Evolutionary conservation across 1,140 invertebrate species (phyloP).

Genomic region (Nasonia longicornis): DNA sequence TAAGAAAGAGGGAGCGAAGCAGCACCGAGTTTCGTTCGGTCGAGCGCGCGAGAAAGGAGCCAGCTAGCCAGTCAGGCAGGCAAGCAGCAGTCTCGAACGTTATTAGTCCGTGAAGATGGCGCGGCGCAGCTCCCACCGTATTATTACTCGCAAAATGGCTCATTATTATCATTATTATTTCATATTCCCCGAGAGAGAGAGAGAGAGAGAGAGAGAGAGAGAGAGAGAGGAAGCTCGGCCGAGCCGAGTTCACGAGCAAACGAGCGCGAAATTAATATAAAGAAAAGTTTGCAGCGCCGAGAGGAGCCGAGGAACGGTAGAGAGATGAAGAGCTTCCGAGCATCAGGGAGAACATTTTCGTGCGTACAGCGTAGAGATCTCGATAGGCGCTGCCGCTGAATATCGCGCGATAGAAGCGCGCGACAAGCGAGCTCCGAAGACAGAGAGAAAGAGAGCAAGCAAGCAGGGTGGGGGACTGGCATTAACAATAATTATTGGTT

Average conservation of each 20-base stretch:
- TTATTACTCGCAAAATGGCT: slow-evolving; percentile 67
- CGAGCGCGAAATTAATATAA: slow-evolving; percentile 65
- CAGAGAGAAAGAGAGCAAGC: slow-evolving; percentile 42
- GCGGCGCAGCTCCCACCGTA: slow-evolving; percentile 62
- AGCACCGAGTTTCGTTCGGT: slow-evolving; percentile 9
- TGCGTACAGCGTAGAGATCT: too few relatives aligned
- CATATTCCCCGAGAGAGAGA: slow-evolving; percentile 58
- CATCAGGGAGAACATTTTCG: neutral
- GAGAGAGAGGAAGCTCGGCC: slow-evolving; percentile 51
- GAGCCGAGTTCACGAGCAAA: slow-evolving; percentile 60
- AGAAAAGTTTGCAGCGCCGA: slow-evolving; percentile 56
- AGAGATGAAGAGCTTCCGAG: slow-evolving; percentile 43
- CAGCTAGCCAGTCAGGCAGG: slow-evolving; percentile 28
- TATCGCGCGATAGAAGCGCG: neutral
- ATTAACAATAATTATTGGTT: slow-evolving; percentile 71
- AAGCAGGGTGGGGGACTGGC: slow-evolving; percentile 52
- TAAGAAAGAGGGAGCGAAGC: neutral
- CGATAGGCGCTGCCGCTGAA: neutral
- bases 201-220: slow-evolving; percentile 50
- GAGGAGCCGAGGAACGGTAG: slow-evolving; percentile 3
- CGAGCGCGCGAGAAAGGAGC: slow-evolving; percentile 45
- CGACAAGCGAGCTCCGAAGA: slow-evolving; percentile 37
- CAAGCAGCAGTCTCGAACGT: slow-evolving; percentile 51
- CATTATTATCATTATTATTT: slow-evolving; percentile 69
- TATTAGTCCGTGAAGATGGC: slow-evolving; percentile 62